These are phyloP conservation scores for Pachyrhynchus sulphureomaculatus DNA, from an alignment of 1,140 invertebrate genomes.

Conservation along the genomic window DNA sequence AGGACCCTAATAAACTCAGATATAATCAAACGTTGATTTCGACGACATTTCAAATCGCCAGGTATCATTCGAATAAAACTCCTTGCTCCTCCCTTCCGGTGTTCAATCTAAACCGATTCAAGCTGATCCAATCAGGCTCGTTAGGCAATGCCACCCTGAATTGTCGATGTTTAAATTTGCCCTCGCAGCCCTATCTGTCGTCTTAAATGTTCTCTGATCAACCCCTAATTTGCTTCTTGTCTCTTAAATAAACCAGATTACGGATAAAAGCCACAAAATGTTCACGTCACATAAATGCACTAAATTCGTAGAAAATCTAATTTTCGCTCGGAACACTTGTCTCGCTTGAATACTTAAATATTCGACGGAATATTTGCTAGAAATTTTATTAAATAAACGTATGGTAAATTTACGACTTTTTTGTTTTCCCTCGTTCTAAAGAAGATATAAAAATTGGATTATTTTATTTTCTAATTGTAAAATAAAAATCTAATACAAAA, in stretches of 20 bases:
- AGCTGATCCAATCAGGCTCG: conserved; percentile 49
- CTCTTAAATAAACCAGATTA: conserved; percentile 49
- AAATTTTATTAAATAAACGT: conserved; percentile 30
- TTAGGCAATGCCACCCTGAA: conserved; percentile 44
- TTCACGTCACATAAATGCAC: conserved; percentile 30
- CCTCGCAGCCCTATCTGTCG: conserved; percentile 29
- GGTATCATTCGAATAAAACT: conserved; percentile 24
- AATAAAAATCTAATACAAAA: too few relatives aligned
- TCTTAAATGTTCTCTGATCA: conserved; percentile 49
- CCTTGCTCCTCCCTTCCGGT: conserved; percentile 43
- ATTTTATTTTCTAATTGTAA: too few relatives aligned
- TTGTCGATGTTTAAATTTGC: conserved; percentile 44
- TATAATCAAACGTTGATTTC: too few relatives aligned
- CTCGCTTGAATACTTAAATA: conserved; percentile 32
- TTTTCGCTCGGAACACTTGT: conserved; percentile 26
- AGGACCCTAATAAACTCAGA: too few relatives aligned
- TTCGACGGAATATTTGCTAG: conserved; percentile 14
- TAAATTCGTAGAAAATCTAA: conserved; percentile 27
- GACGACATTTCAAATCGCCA: conserved; percentile 14
- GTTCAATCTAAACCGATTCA: conserved; percentile 50
- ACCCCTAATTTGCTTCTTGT: conserved; percentile 50
- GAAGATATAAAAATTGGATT: too few relatives aligned
- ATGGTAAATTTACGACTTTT: conserved; percentile 19
- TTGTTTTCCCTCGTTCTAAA: background rate
- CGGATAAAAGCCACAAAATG: conserved; percentile 28